Base-by-base conservation (phyloP, 2,113 vertebrate genomes). In the Speoplatyrhinus poulsoni region DNA sequence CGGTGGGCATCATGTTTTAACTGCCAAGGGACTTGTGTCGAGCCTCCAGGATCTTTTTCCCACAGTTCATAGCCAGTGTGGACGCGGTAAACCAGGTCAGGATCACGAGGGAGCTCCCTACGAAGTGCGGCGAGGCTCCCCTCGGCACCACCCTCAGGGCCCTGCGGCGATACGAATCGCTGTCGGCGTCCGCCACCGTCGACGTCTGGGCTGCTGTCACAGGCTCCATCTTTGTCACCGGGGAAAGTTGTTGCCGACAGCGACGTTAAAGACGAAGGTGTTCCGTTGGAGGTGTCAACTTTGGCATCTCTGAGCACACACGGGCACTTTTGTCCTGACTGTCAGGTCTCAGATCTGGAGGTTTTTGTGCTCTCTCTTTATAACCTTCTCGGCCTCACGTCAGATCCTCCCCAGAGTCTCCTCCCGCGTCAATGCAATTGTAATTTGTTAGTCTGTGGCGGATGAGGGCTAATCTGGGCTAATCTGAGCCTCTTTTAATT, bases 31-130 rank as follows among this genome's bases (percentile, higher is more conserved):
- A 16, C 66, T 89, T 90, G 26, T 83, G 70, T 70, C 83, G 81
- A 17, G 85, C 81, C 50, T 87, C 86, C 33, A 80, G 83, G 54
- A 88, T 71, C 52, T 49, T 90, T 76, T 92, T 91, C 62, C 90
- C 88, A 58, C 77, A 90, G 88, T 92, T 93, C 92, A 92, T 92
- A 9, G 89, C 91, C 36, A 92, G 78, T 3, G 86, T 87, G 47
- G 91, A 88, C 48, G 89, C 70, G 0, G 89, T 82, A 48, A 92
- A 93, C 0, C 90, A 90, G 8, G 90, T 91, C 70, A 91, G 81
- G 77, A 92, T 92, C 56, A 90, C 47, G 26, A 92, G 90, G 1
- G 89, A 89, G 74, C 82, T 91, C 62, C 90, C 82, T 48, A 93
- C 91, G 53, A 93, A 92, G 49, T 90, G 87, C 36, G 90, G 90